phyloP scores from a whole-genome alignment of 2,888 invertebrate genomes.

The Brachyptera putata region DNA sequence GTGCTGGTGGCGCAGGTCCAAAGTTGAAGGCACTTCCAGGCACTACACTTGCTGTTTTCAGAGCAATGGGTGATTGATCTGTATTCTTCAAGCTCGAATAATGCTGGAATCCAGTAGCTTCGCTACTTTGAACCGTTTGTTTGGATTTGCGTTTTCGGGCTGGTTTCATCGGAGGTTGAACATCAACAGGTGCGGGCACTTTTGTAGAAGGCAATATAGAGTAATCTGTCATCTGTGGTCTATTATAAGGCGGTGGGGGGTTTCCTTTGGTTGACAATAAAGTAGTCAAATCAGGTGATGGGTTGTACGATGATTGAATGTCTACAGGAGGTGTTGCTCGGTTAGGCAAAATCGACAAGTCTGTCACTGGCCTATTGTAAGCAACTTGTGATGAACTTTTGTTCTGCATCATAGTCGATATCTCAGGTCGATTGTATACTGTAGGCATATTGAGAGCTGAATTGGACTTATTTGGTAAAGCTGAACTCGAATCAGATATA shows the following conservation, averaged over 20 bases:
- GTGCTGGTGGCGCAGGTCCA: slow-evolving; percentile 60
- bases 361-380: slow-evolving; percentile 15
- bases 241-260: slow-evolving; percentile 17
- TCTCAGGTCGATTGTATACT: slow-evolving; percentile 9
- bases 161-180: slow-evolving; percentile 32
- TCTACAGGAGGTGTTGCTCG: slow-evolving; percentile 23
- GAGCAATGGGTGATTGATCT: slow-evolving; percentile 49
- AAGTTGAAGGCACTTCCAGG: slow-evolving; percentile 83
- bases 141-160: slow-evolving; percentile 33
- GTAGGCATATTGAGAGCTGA: slow-evolving; percentile 15
- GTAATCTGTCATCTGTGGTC: slow-evolving; percentile 24
- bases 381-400: background rate
- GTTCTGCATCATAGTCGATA: too few species aligned
- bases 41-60: slow-evolving; percentile 67
- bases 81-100: slow-evolving; percentile 53
- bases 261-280: slow-evolving; percentile 20
- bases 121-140: slow-evolving; percentile 40
- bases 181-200: slow-evolving; percentile 38
- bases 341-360: slow-evolving; percentile 22
- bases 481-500: slow-evolving; percentile 21
- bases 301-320: slow-evolving; percentile 20
- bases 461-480: slow-evolving; percentile 23
- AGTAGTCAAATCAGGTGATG: slow-evolving; percentile 23
- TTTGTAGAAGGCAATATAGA: slow-evolving; percentile 32
- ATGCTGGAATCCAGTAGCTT: slow-evolving; percentile 54